Percentiles rank a stretch among this genome's conserved stretches.
phyloP scores from a whole-genome alignment of 2,113 vertebrate genomes.

The Cathartes aura region DNA sequence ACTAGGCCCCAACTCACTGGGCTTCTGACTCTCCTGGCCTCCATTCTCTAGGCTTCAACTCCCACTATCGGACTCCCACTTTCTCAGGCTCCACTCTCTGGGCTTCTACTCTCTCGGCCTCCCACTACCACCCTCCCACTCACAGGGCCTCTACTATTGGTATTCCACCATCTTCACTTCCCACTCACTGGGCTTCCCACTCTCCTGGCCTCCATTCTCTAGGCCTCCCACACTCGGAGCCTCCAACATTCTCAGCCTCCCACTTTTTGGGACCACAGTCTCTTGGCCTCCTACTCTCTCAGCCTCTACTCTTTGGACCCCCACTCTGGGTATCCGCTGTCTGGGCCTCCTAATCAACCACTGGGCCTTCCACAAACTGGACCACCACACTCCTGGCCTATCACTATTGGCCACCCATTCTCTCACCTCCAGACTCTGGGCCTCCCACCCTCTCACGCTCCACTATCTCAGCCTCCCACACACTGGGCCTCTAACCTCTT shows the following conservation, averaged over 20 bases:
- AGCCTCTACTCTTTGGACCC: too few species aligned
- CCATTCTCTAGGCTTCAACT: neutral
- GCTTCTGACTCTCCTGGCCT: neutral
- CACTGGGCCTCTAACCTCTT: too few species aligned
- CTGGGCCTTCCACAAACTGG: neutral
- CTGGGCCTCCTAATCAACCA: neutral
- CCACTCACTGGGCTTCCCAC: neutral
- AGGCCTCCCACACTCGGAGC: too few species aligned
- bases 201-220: neutral
- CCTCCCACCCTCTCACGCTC: neutral
- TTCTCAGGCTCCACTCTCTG: neutral
- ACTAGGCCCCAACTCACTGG: neutral
- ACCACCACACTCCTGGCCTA: too few species aligned
- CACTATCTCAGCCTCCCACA: neutral
- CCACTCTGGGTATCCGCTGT: neutral
- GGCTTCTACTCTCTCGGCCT: neutral
- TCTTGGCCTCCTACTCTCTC: neutral
- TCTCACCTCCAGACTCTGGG: neutral
- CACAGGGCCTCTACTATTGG: neutral
- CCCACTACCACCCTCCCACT: neutral
- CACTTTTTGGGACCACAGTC: neutral
- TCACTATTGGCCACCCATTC: neutral
- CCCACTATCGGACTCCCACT: neutral
- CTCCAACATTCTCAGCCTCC: neutral
- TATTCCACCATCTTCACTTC: neutral